phyloP scores from a whole-genome alignment of 2,888 invertebrate genomes.

The Onchidella celtica region DNA sequence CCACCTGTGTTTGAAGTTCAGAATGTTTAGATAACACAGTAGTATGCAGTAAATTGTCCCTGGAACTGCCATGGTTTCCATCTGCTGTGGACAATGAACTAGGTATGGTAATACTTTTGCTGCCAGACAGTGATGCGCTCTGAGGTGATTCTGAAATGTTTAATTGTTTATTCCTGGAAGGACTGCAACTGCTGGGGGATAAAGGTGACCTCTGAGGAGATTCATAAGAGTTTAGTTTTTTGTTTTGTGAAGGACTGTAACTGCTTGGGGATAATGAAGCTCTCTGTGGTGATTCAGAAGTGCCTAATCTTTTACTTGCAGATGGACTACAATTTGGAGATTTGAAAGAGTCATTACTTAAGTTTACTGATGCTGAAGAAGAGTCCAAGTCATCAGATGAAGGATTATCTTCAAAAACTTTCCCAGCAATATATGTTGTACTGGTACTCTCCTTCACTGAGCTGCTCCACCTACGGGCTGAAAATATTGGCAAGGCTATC shows the following conservation, averaged over 20 bases:
- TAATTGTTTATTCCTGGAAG: conserved; percentile 7
- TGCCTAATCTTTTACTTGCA: conserved; percentile 2
- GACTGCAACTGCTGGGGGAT: not conserved
- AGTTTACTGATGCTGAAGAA: not conserved
- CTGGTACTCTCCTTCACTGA: conserved; percentile 31
- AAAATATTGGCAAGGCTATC: conserved; percentile 46
- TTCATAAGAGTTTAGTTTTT: no score
- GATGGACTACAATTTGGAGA: conserved; percentile 1
- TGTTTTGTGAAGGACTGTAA: not conserved
- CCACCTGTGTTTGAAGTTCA: not conserved
- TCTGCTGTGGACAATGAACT: not conserved
- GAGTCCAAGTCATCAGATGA: conserved; percentile 26
- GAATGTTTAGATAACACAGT: no score
- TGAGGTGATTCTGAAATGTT: not conserved
- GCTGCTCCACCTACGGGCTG: conserved; percentile 27
- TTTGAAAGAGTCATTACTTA: conserved; percentile 19
- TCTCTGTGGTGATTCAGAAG: not conserved
- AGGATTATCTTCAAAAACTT: not conserved
- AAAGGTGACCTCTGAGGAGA: no score
- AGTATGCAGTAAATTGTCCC: no score
- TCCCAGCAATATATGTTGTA: not conserved
- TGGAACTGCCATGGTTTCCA: not conserved
- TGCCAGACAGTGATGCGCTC: not conserved
- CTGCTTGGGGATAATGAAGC: not conserved
- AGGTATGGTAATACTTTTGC: not conserved